Evolutionary conservation across 2,888 invertebrate species (phyloP).

Genomic region (Ceriagrion tenellum): DNA sequence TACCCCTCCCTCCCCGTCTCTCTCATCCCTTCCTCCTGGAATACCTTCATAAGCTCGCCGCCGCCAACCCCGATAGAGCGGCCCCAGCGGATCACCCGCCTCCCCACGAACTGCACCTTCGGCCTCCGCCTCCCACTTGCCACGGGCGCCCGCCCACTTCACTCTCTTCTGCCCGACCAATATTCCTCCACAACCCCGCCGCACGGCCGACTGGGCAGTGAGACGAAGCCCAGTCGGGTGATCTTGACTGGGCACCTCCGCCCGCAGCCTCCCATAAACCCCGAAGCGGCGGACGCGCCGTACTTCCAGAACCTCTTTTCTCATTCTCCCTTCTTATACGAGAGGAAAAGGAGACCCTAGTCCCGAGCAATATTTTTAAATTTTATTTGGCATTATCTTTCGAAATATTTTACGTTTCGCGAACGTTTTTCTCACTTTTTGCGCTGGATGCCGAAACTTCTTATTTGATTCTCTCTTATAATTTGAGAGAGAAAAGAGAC

Average conservation of each 20-base stretch:
- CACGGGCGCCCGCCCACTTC: background rate
- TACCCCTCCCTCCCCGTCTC: background rate
- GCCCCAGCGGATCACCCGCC: background rate
- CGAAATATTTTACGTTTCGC: too few species aligned
- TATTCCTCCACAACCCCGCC: background rate
- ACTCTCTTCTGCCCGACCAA: background rate
- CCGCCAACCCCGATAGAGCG: background rate
- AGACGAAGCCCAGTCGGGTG: background rate
- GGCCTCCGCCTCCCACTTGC: background rate
- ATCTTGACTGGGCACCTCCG: background rate
- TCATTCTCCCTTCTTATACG: background rate
- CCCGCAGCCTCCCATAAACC: background rate
- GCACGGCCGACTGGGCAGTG: background rate
- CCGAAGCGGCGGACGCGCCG: background rate
- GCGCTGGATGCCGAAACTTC: too few species aligned
- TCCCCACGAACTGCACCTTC: background rate
- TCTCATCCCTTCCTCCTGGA: background rate
- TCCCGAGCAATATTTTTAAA: too few species aligned
- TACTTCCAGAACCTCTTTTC: background rate
- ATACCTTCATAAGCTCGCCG: background rate
- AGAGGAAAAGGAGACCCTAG: background rate
- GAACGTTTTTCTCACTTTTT: too few species aligned
- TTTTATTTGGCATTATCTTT: too few species aligned
- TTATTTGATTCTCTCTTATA: too few species aligned
- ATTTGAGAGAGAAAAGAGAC: too few species aligned